phyloP scores from a whole-genome alignment of 2,797 vertebrate species.

The Hippopotamyrus pictus region DNA sequence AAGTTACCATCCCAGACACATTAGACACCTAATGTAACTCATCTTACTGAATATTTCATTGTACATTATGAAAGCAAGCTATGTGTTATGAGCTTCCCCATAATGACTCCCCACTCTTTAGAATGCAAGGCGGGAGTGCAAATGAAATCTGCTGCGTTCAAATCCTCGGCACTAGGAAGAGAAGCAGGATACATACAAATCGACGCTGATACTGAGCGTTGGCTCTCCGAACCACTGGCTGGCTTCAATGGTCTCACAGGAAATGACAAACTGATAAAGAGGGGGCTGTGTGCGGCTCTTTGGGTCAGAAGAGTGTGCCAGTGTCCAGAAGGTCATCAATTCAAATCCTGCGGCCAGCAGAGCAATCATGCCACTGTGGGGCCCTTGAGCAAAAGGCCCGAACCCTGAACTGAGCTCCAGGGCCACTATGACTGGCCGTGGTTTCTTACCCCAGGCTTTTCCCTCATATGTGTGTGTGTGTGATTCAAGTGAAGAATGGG shows the following conservation, averaged over 20 bases:
- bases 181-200: neutral
- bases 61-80: constrained; percentile 11
- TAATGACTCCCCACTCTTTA: constrained; percentile 1
- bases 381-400: neutral
- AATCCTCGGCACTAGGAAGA: neutral
- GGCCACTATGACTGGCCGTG: neutral
- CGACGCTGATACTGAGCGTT: neutral
- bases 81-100: neutral
- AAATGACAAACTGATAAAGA: neutral
- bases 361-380: neutral
- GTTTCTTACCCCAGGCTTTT: neutral
- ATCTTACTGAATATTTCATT: constrained; percentile 25
- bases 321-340: neutral
- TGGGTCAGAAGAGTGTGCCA: neutral
- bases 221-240: neutral
- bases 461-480: neutral
- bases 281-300: neutral
- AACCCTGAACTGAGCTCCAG: neutral
- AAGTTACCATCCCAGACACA: constrained; percentile 5
- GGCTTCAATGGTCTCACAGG: neutral
- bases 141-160: constrained; percentile 6
- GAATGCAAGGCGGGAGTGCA: neutral
- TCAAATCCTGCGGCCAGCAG: neutral
- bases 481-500: neutral
- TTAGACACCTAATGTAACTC: constrained; percentile 27